Conservation (phyloP, 2,113 vertebrate genomes). For the Hippopotamus amphibius region DNA sequence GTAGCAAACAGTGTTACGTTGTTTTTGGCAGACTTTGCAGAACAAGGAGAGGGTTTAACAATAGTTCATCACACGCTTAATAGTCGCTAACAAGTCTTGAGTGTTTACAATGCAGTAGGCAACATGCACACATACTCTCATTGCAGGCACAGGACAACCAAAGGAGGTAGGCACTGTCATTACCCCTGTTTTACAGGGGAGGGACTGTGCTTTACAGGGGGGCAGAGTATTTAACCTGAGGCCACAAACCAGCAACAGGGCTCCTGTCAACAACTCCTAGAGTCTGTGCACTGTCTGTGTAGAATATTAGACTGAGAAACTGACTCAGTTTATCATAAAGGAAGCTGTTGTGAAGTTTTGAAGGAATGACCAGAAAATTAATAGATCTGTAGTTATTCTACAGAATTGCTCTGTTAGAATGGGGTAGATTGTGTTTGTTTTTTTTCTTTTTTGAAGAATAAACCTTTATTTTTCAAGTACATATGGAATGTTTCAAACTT, state of each 20-base stretch:
- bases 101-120: conserved; percentile 58
- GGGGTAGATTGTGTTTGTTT: background rate
- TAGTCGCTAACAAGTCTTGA: conserved; percentile 62
- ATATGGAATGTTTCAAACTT: background rate
- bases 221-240: conserved; percentile 37
- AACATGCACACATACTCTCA: background rate
- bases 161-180: conserved; percentile 39
- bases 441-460: background rate
- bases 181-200: conserved; percentile 43
- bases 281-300: background rate
- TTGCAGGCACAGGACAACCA: conserved; percentile 1
- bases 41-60: conserved; percentile 73
- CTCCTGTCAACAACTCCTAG: background rate
- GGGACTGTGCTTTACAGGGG: conserved; percentile 51
- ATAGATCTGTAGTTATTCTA: background rate
- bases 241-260: background rate
- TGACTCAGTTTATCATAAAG: background rate
- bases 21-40: conserved; percentile 70
- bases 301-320: background rate
- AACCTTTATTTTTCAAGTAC: background rate
- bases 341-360: background rate
- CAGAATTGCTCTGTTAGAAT: conserved; percentile 19
- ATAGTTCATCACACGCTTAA: conserved; percentile 67
- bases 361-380: conserved; percentile 18
- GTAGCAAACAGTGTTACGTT: conserved; percentile 71